A percentile compares a stretch with the other conserved stretches of the same genome.
Evolutionary conservation across 2,797 vertebrate species (phyloP).

Genomic region (Leuciscus waleckii): DNA sequence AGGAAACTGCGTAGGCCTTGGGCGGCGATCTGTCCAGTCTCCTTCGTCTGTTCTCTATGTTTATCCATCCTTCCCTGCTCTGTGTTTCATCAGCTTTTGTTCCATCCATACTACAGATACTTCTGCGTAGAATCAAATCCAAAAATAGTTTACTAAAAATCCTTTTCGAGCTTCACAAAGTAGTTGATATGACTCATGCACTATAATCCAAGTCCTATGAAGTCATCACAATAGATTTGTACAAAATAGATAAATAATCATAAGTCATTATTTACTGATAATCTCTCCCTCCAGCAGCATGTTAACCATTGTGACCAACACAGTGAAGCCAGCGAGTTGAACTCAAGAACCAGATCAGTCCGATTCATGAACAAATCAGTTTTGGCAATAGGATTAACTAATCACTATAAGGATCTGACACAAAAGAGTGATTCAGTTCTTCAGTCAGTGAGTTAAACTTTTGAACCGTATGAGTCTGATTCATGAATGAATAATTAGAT

Average conservation of each 20-base stretch:
- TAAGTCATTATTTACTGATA: neutral
- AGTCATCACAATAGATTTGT: neutral
- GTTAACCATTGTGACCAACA: neutral
- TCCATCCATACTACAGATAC: constrained; percentile 12
- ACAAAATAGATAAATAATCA: too few species aligned
- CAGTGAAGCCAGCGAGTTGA: neutral
- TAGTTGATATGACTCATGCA: neutral
- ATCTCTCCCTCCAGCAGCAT: neutral
- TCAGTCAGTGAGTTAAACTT: neutral
- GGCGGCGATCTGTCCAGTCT: constrained; percentile 27
- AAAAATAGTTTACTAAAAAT: neutral
- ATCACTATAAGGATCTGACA: neutral
- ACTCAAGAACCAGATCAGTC: neutral
- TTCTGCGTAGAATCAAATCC: constrained; percentile 1
- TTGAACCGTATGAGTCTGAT: too few species aligned
- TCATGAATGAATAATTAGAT: neutral
- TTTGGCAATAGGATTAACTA: neutral
- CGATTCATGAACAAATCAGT: neutral
- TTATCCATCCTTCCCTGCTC: constrained; percentile 35
- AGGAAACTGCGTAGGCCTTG: constrained; percentile 42
- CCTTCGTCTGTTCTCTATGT: constrained; percentile 19
- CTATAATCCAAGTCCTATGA: constrained; percentile 6
- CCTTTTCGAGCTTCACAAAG: neutral
- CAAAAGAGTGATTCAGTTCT: neutral
- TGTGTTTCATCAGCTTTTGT: constrained; percentile 24